Evolutionary conservation across 2,797 vertebrate genomes (phyloP).

Genomic region (Mormyrops attenuatus): DNA sequence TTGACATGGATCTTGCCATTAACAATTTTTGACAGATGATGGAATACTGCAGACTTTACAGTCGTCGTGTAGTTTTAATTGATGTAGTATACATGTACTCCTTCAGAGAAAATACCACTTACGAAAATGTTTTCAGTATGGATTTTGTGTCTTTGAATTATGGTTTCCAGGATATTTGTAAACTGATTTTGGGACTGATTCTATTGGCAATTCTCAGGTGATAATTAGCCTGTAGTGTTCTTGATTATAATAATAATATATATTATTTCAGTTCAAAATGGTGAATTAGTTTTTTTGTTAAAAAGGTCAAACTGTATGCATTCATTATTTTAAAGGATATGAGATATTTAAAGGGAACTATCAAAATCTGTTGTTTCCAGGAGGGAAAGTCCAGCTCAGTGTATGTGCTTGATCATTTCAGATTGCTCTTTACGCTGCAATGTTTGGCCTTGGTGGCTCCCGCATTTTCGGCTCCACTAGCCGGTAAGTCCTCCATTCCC

Average conservation of each 20-base stretch:
- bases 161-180: background rate
- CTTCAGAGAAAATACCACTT: background rate
- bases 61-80: background rate
- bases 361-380: background rate
- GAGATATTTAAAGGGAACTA: background rate
- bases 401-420: slow-evolving; percentile 17
- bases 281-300: background rate
- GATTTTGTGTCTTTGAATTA: background rate
- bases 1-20: background rate
- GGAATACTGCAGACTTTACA: background rate
- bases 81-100: background rate
- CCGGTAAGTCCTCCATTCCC: slow-evolving; percentile 35
- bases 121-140: background rate
- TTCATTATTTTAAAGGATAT: background rate
- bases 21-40: background rate
- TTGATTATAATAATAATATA: background rate
- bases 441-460: slow-evolving; percentile 32
- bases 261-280: background rate
- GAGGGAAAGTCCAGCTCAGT: background rate
- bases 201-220: background rate
- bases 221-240: background rate
- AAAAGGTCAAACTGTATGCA: background rate
- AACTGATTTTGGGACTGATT: background rate
- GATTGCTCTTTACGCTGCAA: slow-evolving; percentile 33
- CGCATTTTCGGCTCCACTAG: slow-evolving; percentile 40